Conservation (phyloP, 1,140 invertebrate species). For the Hylyphantes graminicola region DNA sequence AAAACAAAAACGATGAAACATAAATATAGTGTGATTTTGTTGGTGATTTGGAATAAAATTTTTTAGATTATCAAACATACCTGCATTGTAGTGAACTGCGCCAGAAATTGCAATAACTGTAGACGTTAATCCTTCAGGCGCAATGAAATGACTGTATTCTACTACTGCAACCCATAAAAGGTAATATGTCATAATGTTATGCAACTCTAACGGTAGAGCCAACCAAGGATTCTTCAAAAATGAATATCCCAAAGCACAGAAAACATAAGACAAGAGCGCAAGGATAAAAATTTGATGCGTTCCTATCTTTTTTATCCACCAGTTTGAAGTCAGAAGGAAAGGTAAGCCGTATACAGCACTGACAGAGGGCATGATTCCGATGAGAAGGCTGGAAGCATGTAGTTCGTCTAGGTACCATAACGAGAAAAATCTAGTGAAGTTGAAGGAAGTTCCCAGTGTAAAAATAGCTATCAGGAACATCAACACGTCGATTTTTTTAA, state of each 20-base stretch:
- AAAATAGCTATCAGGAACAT: slow-evolving; percentile 16
- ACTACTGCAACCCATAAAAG: slow-evolving; percentile 46
- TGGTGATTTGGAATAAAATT: not conserved
- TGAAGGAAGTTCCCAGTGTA: slow-evolving; percentile 12
- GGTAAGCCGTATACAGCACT: slow-evolving; percentile 40
- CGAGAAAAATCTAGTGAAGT: slow-evolving; percentile 21
- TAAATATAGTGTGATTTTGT: not conserved
- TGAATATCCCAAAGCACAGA: slow-evolving; percentile 22
- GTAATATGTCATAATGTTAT: slow-evolving; percentile 10
- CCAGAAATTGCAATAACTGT: slow-evolving; percentile 31
- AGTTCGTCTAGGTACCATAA: slow-evolving; percentile 23
- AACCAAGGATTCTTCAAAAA: slow-evolving; percentile 22
- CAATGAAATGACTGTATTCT: slow-evolving; percentile 5
- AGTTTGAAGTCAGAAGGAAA: slow-evolving; percentile 13
- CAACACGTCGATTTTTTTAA: slow-evolving; percentile 23
- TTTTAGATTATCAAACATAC: slow-evolving; percentile 2
- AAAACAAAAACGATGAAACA: not conserved
- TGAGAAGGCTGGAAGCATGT: not conserved
- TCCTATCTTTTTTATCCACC: slow-evolving; percentile 43
- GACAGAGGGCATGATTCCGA: slow-evolving; percentile 4
- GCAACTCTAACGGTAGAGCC: not conserved
- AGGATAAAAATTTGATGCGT: slow-evolving; percentile 4
- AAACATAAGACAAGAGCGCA: slow-evolving; percentile 6
- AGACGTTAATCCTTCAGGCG: slow-evolving; percentile 28
- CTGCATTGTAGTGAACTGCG: slow-evolving; percentile 27